Percentiles rank a stretch among this genome's conserved stretches.
Evolutionary conservation across 2,113 vertebrate species (phyloP).

Genomic region (Tachycineta bicolor): DNA sequence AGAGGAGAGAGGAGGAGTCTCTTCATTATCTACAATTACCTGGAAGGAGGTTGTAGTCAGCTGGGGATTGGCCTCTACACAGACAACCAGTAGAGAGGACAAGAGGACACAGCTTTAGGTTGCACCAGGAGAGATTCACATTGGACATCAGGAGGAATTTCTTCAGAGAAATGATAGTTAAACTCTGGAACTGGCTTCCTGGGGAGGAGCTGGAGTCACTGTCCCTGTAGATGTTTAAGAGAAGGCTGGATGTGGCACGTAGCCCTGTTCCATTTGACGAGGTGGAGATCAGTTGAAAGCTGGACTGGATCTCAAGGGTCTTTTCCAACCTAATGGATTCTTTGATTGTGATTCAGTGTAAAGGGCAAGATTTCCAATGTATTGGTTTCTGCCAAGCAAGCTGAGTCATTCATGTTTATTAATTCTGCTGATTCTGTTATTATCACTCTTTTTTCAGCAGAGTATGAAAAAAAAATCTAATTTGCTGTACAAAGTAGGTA

Average conservation of each 20-base stretch:
- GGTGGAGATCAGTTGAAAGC: not conserved
- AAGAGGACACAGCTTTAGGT: not conserved
- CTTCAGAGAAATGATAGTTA: not conserved
- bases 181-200: not conserved
- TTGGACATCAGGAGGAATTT: not conserved
- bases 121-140: not conserved
- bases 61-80: not conserved
- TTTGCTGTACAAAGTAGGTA: not conserved
- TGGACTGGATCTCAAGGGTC: not conserved
- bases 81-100: not conserved
- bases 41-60: not conserved
- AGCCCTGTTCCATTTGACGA: not conserved
- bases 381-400: not conserved
- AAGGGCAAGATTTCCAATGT: not conserved
- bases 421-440: not conserved
- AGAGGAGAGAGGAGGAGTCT: not conserved
- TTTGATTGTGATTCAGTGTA: not conserved
- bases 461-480: not conserved
- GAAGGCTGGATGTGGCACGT: accelerated
- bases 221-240: not conserved
- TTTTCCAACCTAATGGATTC: not conserved
- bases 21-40: not conserved
- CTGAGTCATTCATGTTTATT: not conserved
- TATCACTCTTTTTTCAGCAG: not conserved
- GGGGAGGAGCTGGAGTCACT: not conserved